Percentiles rank a stretch among this genome's conserved stretches.
Evolutionary conservation across 2,888 invertebrate species (phyloP).

Genomic region (Bruchidius siliquastri): DNA sequence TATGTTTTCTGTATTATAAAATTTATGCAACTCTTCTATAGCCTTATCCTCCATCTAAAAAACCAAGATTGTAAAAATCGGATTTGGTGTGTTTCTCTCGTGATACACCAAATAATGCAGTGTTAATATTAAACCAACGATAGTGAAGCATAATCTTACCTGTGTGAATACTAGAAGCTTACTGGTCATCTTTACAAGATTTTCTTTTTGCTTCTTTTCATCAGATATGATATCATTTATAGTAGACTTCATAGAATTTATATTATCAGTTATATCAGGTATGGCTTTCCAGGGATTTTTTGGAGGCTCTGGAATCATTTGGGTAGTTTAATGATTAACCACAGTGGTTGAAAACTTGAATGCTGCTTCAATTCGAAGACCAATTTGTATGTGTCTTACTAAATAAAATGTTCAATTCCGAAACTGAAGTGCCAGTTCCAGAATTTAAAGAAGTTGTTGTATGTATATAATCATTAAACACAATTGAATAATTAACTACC

Average conservation of each 20-base stretch:
- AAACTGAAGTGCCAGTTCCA: too few relatives aligned
- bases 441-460: too few relatives aligned
- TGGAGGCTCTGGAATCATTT: conserved; percentile 33
- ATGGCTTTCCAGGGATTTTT: conserved; percentile 49
- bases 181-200: conserved; percentile 64
- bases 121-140: too few relatives aligned
- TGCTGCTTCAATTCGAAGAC: too few relatives aligned
- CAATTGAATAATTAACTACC: too few relatives aligned
- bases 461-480: too few relatives aligned
- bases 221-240: conserved; percentile 62
- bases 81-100: not conserved
- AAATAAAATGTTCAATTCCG: too few relatives aligned
- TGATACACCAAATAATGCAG: too few relatives aligned
- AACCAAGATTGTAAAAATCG: conserved; percentile 7
- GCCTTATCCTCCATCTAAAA: conserved; percentile 78
- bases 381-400: too few relatives aligned
- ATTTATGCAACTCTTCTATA: conserved; percentile 69
- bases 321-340: too few relatives aligned
- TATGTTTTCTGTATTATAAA: conserved; percentile 67
- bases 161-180: conserved; percentile 73
- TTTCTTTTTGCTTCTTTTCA: conserved; percentile 68
- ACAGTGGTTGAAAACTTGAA: too few relatives aligned
- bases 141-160: conserved; percentile 45
- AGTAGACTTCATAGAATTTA: conserved; percentile 33
- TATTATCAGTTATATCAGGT: conserved; percentile 42